Conservation (phyloP, 2,113 vertebrate genomes). For the Thamnophis sirtalis region DNA sequence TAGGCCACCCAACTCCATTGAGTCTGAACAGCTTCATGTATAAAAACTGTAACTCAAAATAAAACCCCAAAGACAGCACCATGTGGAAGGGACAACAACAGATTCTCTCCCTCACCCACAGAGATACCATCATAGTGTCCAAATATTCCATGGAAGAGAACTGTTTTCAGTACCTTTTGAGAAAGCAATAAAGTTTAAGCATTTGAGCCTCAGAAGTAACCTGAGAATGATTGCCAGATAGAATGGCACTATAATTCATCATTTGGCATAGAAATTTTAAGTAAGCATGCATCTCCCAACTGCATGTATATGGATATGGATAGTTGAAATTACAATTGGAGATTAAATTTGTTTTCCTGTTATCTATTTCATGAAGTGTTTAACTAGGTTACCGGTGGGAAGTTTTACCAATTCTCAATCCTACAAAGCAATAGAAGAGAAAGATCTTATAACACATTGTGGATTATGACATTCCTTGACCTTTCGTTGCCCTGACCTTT, state of each 20-base stretch:
- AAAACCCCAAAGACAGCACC: background rate
- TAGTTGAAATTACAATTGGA: slow-evolving; percentile 15
- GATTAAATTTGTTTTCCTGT: slow-evolving; percentile 30
- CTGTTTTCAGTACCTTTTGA: background rate
- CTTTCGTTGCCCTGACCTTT: slow-evolving; percentile 52
- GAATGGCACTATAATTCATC: background rate
- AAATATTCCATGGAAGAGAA: background rate
- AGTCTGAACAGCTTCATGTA: background rate
- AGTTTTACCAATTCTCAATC: slow-evolving; percentile 54
- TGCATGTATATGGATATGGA: background rate
- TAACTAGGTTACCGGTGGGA: slow-evolving; percentile 48
- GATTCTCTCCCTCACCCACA: background rate
- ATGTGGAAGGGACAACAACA: background rate
- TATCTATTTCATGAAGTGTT: slow-evolving; percentile 24
- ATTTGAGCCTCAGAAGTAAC: background rate
- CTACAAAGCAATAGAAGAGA: slow-evolving; percentile 41
- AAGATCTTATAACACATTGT: slow-evolving; percentile 56
- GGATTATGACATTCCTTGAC: slow-evolving; percentile 56
- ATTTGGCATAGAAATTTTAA: background rate
- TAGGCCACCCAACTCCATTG: background rate
- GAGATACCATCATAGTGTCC: background rate
- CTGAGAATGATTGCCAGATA: background rate
- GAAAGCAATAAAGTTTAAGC: background rate
- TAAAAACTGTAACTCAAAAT: background rate
- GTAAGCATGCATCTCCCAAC: accelerated